Base-by-base conservation (phyloP, 1,140 invertebrate species). In the Solen grandis region DNA sequence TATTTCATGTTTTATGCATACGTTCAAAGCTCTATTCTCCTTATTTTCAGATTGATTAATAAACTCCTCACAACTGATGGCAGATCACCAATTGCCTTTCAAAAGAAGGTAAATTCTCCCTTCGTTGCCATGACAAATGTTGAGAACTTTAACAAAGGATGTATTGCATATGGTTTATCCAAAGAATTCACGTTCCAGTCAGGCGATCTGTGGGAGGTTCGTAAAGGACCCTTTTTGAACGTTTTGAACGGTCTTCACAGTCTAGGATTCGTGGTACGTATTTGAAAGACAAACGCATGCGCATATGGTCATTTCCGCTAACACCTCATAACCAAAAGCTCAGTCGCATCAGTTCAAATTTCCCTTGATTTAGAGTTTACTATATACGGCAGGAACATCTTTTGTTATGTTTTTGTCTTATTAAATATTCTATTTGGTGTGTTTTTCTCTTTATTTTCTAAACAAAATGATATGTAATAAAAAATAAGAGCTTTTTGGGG, bases 211-310 rank as follows among this genome's bases (percentile, higher is more conserved):
- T 88, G 86, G 84, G 91, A 92, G 74, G 83, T 87, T 16, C 76
- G 88, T 25, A 91, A 91, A 69, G 88, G 86, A 3, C 86, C 87
- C 29, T 89, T 92, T 83, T 74, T 89, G 27, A 92, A 92, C 82
- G 89, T 91, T 81, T 85, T 92, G 77, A 90, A 90, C 84, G 85
- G 86, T 65, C 68, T 91, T 10, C 89, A 91, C 83, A 89, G 87
- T 70, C 81, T 92, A 50, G 91, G 91, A 41, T 86, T 89, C 70
- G 65, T 86, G 79, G 91, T 91, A 76, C 87, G 89, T 85, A 60
- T 50, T 74, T n/a, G 4, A 35, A n/a, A 59, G 27, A 46, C 16
- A 33, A 14, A 59, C 8, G 31, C 33, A 33, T 19, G 29, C 38
- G 8, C 31, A 13, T 19, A 22, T 27, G 35, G n/a, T n/a, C 22